Evolutionary conservation across 1,140 invertebrate species (phyloP).

Genomic region (Uloborus diversus): DNA sequence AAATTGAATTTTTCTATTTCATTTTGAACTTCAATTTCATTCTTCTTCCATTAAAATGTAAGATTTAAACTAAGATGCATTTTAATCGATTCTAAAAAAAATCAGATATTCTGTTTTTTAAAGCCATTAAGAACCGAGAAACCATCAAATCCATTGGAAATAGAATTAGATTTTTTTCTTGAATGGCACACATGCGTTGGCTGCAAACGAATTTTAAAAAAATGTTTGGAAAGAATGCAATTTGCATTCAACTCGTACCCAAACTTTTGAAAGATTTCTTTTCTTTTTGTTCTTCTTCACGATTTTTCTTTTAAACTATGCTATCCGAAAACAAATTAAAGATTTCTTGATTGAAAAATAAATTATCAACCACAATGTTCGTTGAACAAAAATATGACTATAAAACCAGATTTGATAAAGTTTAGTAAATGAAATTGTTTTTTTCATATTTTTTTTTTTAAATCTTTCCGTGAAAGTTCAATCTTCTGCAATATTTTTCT

Average conservation of each 20-base stretch:
- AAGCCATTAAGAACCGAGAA: slow-evolving; percentile 41
- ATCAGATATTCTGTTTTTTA: slow-evolving; percentile 26
- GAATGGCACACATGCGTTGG: slow-evolving; percentile 29
- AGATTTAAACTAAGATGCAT: slow-evolving; percentile 9
- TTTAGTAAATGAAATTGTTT: no score
- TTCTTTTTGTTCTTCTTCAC: no score
- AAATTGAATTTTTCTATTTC: slow-evolving; percentile 41
- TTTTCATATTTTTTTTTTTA: no score
- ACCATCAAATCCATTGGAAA: slow-evolving; percentile 11
- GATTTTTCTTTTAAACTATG: no score
- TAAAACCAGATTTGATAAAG: no score
- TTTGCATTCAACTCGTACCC: slow-evolving; percentile 1
- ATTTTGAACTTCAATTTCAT: slow-evolving; percentile 39
- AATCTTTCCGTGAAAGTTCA: no score
- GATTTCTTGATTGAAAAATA: background rate
- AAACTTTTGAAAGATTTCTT: no score
- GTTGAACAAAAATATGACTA: no score
- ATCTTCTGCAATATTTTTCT: no score
- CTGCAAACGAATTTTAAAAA: background rate
- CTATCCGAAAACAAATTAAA: no score
- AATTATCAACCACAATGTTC: no score
- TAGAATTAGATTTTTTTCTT: slow-evolving; percentile 38
- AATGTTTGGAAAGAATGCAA: background rate
- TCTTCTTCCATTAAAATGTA: slow-evolving; percentile 44
- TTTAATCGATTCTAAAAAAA: slow-evolving; percentile 38